Evolutionary conservation across 2,113 vertebrate species (phyloP).

Genomic region (Junco hyemalis): DNA sequence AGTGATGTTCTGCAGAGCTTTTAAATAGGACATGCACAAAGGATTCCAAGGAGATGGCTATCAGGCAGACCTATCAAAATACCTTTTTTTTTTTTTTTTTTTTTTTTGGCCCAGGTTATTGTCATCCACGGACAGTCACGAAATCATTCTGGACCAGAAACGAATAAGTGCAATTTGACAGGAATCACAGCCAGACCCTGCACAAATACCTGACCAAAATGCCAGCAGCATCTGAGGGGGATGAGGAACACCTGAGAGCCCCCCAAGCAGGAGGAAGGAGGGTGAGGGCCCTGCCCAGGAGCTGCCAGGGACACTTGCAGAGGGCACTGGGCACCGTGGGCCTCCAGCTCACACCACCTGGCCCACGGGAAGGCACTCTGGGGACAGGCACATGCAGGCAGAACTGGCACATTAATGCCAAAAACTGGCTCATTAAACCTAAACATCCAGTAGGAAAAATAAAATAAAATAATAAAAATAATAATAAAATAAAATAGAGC

Average conservation of each 20-base stretch:
- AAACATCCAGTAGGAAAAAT: neutral
- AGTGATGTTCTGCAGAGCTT: neutral
- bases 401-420: neutral
- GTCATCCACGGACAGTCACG: neutral
- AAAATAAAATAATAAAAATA: no score
- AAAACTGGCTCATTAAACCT: neutral
- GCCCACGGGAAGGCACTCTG: neutral
- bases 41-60: neutral
- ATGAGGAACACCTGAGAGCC: neutral
- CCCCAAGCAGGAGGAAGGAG: neutral
- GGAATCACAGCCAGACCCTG: neutral
- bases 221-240: neutral
- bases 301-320: neutral
- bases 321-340: neutral
- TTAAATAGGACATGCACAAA: conserved; percentile 51
- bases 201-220: neutral
- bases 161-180: rapidly evolving
- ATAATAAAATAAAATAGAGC: neutral
- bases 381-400: neutral
- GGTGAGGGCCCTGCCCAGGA: rapidly evolving
- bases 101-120: neutral
- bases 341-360: neutral
- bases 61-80: neutral
- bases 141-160: neutral
- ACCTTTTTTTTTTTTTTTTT: no score